These are phyloP conservation scores for Ptycholaimellus sp. DNA, from an alignment of 2,888 invertebrate species.

Conservation along the genomic window DNA sequence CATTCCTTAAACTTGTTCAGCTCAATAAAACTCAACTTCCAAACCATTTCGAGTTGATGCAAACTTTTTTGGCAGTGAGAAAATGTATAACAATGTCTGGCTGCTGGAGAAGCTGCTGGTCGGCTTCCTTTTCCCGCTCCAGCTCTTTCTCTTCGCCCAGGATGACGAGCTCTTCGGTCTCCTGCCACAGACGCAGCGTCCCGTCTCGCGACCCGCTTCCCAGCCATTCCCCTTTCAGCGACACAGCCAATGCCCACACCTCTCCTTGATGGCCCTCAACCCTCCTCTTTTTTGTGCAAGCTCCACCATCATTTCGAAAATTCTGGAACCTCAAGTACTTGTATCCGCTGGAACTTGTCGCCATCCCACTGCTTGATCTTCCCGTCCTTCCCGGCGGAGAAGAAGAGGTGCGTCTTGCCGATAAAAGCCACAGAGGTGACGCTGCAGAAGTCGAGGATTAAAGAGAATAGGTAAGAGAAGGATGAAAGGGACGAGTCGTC, in stretches of 20 bases:
- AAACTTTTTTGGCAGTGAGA: no score
- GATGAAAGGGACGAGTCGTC: conserved; percentile 43
- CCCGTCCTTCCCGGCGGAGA: conserved; percentile 75
- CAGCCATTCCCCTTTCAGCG: not conserved
- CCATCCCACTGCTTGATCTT: conserved; percentile 90
- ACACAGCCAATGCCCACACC: not conserved
- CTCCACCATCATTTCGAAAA: no score
- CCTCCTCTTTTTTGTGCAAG: no score
- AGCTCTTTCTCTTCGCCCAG: conserved; percentile 63
- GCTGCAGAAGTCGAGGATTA: no score
- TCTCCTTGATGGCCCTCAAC: not conserved
- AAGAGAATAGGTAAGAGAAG: not conserved
- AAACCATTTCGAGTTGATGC: not conserved
- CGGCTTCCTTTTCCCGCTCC: conserved; percentile 19
- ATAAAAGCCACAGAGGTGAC: conserved; percentile 68
- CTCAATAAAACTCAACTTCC: not conserved
- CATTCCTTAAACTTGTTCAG: no score
- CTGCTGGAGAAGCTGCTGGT: no score
- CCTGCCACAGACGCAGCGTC: conserved; percentile 58
- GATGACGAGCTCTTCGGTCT: conserved; percentile 65
- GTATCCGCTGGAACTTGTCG: conserved; percentile 63
- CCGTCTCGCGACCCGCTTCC: conserved; percentile 55
- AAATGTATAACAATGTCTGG: no score
- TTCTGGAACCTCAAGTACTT: conserved; percentile 42
- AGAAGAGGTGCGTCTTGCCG: conserved; percentile 66